A percentile compares a stretch with the other conserved stretches of the same genome.
Evolutionary conservation across 92 coral and sea anemone genomes (phyloP).

Genomic region (Porites rus): DNA sequence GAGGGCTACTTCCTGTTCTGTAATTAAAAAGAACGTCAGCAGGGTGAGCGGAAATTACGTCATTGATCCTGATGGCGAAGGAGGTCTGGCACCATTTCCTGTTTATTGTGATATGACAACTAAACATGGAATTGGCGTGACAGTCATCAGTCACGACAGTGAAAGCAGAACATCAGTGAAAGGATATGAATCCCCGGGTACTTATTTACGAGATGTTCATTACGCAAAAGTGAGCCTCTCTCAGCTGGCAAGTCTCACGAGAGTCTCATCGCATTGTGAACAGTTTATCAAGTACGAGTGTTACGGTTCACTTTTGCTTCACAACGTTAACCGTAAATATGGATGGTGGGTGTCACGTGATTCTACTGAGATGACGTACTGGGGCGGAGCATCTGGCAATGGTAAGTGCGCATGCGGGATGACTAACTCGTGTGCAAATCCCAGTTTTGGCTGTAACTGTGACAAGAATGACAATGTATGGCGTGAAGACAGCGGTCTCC

Average conservation of each 20-base stretch:
- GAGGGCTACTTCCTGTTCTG: too few relatives aligned
- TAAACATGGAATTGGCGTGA: too few relatives aligned
- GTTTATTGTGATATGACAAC: too few relatives aligned
- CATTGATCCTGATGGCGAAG: too few relatives aligned
- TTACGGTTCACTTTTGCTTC: neutral
- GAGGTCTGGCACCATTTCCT: too few relatives aligned
- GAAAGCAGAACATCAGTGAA: neutral
- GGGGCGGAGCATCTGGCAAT: conserved; percentile 72
- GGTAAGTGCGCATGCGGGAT: conserved; percentile 74
- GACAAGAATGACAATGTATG: neutral
- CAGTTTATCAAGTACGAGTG: neutral
- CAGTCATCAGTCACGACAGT: too few relatives aligned
- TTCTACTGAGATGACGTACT: conserved; percentile 50
- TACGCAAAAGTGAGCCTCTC: neutral
- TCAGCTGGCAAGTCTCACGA: neutral
- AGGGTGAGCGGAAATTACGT: too few relatives aligned
- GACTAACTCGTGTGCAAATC: conserved; percentile 36
- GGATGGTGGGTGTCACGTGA: conserved; percentile 73
- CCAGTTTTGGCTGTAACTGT: neutral
- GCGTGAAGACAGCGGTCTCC: neutral
- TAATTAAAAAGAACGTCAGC: too few relatives aligned
- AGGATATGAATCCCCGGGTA: neutral
- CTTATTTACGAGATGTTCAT: neutral
- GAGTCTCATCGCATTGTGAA: neutral
- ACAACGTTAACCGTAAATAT: too few relatives aligned